Evolutionary conservation across 2,113 vertebrate species (phyloP).

Genomic region (Toxotes chatareus): DNA sequence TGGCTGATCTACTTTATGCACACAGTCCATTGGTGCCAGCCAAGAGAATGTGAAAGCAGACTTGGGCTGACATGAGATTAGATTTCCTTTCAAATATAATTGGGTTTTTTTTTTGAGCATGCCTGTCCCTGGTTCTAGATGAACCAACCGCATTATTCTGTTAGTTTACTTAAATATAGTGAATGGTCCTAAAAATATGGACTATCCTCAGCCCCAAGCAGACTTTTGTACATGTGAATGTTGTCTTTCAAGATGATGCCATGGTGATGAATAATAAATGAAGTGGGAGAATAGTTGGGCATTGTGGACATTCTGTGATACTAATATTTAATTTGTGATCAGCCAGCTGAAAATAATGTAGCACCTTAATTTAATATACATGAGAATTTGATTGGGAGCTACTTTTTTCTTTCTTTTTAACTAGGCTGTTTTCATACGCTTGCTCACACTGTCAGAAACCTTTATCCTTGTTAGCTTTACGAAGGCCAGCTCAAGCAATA

Average conservation of each 20-base stretch:
- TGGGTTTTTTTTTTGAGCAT: conserved; percentile 36
- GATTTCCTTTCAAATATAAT: conserved; percentile 55
- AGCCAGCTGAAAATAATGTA: background rate
- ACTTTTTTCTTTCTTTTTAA: background rate
- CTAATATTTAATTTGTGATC: conserved; percentile 2
- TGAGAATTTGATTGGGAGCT: background rate
- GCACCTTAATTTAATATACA: background rate
- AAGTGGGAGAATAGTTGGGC: background rate
- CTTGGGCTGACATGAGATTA: conserved; percentile 43
- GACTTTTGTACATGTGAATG: conserved; percentile 3
- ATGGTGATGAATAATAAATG: conserved; percentile 4
- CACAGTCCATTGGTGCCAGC: conserved; percentile 37
- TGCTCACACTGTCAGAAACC: background rate
- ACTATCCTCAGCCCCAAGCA: background rate
- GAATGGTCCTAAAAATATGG: conserved; percentile 9
- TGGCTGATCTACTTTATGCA: conserved; percentile 50
- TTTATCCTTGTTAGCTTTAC: conserved; percentile 20
- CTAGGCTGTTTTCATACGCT: conserved; percentile 4
- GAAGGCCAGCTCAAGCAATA: conserved; percentile 28
- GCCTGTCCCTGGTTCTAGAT: conserved; percentile 19
- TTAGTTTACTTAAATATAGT: background rate
- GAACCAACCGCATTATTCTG: background rate
- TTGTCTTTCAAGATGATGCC: conserved; percentile 10
- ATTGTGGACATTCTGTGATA: background rate
- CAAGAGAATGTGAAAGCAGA: conserved; percentile 48